Percentiles rank a stretch among this genome's conserved stretches.
Evolutionary conservation across 2,797 vertebrate genomes (phyloP).

Genomic region (Jordanella pulchra): DNA sequence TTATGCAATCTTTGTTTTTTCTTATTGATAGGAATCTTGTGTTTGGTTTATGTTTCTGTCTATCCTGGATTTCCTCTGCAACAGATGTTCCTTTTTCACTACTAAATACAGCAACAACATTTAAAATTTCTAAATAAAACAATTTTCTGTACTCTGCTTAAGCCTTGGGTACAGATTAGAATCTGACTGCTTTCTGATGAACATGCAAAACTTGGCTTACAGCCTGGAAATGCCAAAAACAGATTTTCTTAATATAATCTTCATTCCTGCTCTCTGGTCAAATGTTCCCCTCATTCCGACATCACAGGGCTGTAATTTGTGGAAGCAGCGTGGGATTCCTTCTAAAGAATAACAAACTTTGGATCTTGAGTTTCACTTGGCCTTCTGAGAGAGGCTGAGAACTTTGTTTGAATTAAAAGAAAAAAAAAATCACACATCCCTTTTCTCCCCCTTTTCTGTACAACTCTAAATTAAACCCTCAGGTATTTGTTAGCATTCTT

Average conservation of each 20-base stretch:
- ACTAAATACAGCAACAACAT: conserved; percentile 17
- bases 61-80: conserved; percentile 18
- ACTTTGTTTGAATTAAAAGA: conserved; percentile 42
- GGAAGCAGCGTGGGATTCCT: conserved; percentile 72
- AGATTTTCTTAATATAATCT: conserved; percentile 30
- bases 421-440: conserved; percentile 26
- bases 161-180: conserved; percentile 25
- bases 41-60: not conserved
- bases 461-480: conserved; percentile 8
- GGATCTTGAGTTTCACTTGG: conserved; percentile 50
- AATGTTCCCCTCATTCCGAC: conserved; percentile 41
- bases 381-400: conserved; percentile 41
- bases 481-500: conserved; percentile 13
- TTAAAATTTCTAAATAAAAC: conserved; percentile 19
- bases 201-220: conserved; percentile 16
- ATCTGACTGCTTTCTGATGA: conserved; percentile 19
- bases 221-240: conserved; percentile 50
- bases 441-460: conserved; percentile 24
- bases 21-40: not conserved
- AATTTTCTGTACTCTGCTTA: conserved; percentile 4
- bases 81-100: conserved; percentile 13
- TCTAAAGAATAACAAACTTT: conserved; percentile 63
- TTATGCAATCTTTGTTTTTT: not conserved
- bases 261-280: conserved; percentile 35
- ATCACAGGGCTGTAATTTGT: conserved; percentile 52